Conservation (phyloP, 2,113 vertebrate species). For the Pseudopipra pipra region DNA sequence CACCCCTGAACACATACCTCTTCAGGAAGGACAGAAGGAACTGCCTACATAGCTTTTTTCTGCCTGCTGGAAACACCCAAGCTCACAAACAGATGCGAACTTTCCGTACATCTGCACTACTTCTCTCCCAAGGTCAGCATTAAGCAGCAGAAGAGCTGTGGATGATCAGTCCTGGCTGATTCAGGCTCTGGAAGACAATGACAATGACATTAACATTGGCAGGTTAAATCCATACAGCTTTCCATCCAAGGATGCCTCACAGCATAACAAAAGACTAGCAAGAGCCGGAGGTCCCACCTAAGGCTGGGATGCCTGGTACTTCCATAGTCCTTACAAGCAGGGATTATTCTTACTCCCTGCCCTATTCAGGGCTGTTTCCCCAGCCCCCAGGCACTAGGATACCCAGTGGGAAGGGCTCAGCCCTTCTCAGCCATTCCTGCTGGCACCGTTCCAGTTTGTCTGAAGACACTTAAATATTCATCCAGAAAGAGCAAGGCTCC, state of each 20-base stretch:
- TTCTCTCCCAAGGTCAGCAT: neutral
- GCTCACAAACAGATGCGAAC: neutral
- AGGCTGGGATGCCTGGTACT: neutral
- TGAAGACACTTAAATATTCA: slow-evolving; percentile 65
- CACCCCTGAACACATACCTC: neutral
- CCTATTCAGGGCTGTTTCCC: neutral
- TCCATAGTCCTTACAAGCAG: neutral
- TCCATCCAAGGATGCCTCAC: neutral
- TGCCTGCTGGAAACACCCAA: neutral
- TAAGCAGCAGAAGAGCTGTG: neutral
- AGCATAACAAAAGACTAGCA: neutral
- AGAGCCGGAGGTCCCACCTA: neutral
- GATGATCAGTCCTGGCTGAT: neutral
- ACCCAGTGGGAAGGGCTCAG: slow-evolving; percentile 22
- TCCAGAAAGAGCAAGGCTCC: neutral
- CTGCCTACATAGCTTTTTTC: neutral
- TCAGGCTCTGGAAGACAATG: slow-evolving; percentile 9
- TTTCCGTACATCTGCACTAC: neutral
- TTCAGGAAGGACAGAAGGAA: slow-evolving; percentile 12
- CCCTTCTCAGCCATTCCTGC: slow-evolving; percentile 29
- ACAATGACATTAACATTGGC: neutral
- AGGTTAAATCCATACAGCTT: neutral
- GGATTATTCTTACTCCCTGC: slow-evolving; percentile 33
- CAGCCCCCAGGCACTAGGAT: neutral
- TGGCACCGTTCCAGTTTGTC: slow-evolving; percentile 11